These are phyloP conservation scores for Rhimphoctona megacephalus DNA, from an alignment of 2,888 invertebrate genomes.

Conservation along the genomic window DNA sequence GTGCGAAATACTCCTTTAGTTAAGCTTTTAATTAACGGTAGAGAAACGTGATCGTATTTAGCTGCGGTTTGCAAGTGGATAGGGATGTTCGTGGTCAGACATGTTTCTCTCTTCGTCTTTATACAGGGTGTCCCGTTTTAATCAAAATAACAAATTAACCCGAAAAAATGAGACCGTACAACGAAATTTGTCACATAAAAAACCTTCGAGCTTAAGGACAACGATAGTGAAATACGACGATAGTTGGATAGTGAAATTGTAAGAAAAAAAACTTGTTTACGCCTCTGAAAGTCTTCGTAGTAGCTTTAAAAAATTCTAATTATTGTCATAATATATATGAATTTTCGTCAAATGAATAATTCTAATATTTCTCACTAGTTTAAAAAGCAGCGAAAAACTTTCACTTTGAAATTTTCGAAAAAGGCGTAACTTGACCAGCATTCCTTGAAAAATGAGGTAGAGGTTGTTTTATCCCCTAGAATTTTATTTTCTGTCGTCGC, in stretches of 20 bases:
- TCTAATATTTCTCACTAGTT: background rate
- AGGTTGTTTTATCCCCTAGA: background rate
- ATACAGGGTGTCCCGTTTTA: background rate
- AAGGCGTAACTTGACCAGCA: too few species aligned
- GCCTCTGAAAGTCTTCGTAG: too few species aligned
- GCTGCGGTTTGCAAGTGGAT: conserved; percentile 49
- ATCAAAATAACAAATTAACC: background rate
- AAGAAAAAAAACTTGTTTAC: too few species aligned
- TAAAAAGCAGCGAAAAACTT: background rate
- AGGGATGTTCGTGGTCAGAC: conserved; percentile 60
- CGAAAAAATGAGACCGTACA: background rate
- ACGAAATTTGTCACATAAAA: background rate
- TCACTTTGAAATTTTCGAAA: too few species aligned
- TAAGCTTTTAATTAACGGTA: conserved; percentile 61
- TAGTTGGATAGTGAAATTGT: background rate
- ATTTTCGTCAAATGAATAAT: too few species aligned
- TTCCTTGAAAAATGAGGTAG: background rate
- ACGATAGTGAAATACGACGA: too few species aligned
- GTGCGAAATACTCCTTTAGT: conserved; percentile 32
- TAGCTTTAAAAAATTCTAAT: too few species aligned
- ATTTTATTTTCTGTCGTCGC: background rate
- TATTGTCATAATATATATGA: too few species aligned
- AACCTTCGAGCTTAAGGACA: background rate
- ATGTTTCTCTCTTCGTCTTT: conserved; percentile 1
- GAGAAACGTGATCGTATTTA: conserved; percentile 35